Evolutionary conservation across 2,888 invertebrate species (phyloP).

Genomic region (Chrysodeixis includens): DNA sequence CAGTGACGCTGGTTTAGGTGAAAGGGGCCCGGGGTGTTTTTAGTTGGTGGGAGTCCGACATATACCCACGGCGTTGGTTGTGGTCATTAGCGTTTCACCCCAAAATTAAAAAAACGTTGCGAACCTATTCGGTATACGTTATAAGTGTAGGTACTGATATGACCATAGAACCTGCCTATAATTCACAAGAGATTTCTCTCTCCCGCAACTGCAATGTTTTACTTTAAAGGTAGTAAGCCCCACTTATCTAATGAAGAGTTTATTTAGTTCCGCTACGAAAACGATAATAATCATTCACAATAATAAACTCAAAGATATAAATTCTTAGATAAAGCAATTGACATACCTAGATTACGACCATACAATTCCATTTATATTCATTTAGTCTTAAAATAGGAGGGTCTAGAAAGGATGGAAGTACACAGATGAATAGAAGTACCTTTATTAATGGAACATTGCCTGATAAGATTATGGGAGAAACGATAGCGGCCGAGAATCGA

Average conservation of each 20-base stretch:
- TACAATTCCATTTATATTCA: not conserved
- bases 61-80: too few relatives aligned
- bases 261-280: not conserved
- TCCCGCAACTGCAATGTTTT: too few relatives aligned
- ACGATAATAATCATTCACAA: not conserved
- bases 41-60: too few relatives aligned
- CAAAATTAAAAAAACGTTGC: too few relatives aligned
- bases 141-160: too few relatives aligned
- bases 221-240: too few relatives aligned
- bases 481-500: slow-evolving; percentile 49
- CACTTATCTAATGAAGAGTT: not conserved
- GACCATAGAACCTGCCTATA: too few relatives aligned
- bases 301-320: not conserved
- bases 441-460: slow-evolving; percentile 52
- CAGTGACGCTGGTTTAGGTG: too few relatives aligned
- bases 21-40: too few relatives aligned
- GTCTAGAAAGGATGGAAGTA: not conserved
- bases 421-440: slow-evolving; percentile 22
- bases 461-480: slow-evolving; percentile 47
- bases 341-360: not conserved
- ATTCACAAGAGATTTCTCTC: too few relatives aligned
- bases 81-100: too few relatives aligned
- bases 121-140: too few relatives aligned
- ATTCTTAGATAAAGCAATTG: not conserved
- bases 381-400: not conserved